Evolutionary conservation across 2,797 vertebrate genomes (phyloP).

Genomic region (Enteromius argenteus): DNA sequence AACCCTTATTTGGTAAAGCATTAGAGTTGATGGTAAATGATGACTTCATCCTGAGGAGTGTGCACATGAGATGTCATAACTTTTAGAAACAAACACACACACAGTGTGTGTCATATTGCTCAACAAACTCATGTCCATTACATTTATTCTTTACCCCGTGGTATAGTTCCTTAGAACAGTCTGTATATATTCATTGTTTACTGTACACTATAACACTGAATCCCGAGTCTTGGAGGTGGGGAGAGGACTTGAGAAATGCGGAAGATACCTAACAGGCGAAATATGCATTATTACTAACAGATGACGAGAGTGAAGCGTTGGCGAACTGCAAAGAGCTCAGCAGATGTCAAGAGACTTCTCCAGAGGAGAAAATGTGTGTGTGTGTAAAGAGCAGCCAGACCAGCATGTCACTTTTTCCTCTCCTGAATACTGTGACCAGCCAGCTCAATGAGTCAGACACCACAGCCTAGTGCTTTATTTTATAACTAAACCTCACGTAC

Average conservation of each 20-base stretch:
- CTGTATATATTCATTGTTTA: background rate
- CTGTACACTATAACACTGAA: conserved; percentile 10
- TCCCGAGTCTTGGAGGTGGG: conserved; percentile 10
- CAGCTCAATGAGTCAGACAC: conserved; percentile 64
- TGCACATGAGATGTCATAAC: conserved; percentile 23
- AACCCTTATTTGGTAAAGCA: background rate
- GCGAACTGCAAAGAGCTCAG: conserved; percentile 52
- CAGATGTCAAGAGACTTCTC: conserved; percentile 62
- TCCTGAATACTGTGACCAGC: conserved; percentile 58
- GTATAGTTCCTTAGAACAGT: conserved; percentile 7
- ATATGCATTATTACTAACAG: conserved; percentile 66
- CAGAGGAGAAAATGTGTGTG: conserved; percentile 18
- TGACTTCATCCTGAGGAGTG: background rate
- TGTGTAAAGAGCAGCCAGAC: conserved; percentile 39
- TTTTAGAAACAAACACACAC: background rate
- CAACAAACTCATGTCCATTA: background rate
- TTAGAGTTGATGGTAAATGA: conserved; percentile 1
- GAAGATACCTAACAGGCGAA: conserved; percentile 59
- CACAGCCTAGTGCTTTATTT: conserved; percentile 53
- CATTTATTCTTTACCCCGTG: background rate
- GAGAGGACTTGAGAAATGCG: conserved; percentile 43
- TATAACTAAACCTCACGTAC: conserved; percentile 34
- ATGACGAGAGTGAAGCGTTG: conserved; percentile 61
- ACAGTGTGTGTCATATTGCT: background rate
- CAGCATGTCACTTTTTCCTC: conserved; percentile 65